These are phyloP conservation scores for Sorex maritimensis DNA, from an alignment of 2,797 vertebrate species.

Conservation along the genomic window DNA sequence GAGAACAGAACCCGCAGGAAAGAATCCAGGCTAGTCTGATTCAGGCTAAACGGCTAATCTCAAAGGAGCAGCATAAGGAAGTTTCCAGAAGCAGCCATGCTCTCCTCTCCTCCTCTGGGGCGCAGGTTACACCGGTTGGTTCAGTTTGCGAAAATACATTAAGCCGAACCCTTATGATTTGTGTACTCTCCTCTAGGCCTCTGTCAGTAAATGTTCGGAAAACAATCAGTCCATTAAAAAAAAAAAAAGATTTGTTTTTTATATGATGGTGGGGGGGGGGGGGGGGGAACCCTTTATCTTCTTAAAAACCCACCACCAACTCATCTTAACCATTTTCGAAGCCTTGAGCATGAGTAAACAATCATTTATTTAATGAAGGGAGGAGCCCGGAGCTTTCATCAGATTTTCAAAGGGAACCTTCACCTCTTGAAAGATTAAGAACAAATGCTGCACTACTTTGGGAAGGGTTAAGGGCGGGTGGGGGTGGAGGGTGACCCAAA, in stretches of 20 bases:
- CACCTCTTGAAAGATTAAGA: conserved; percentile 81
- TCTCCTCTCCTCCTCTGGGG: background rate
- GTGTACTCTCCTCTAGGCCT: background rate
- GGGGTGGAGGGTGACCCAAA: background rate
- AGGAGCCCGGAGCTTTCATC: conserved; percentile 81
- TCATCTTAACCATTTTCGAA: conserved; percentile 68
- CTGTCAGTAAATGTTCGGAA: conserved; percentile 60
- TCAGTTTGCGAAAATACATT: conserved; percentile 69
- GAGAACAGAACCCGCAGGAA: background rate
- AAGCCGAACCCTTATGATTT: background rate
- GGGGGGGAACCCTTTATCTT: conserved; percentile 70
- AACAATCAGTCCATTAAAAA: conserved; percentile 49
- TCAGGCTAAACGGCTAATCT: background rate
- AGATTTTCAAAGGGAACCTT: conserved; percentile 85
- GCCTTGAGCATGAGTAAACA: conserved; percentile 79
- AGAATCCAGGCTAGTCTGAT: background rate
- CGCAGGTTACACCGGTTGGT: conserved; percentile 57
- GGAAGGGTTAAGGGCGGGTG: background rate
- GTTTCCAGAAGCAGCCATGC: conserved; percentile 27
- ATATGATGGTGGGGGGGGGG: background rate
- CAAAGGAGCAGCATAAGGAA: background rate
- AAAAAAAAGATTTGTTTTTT: background rate
- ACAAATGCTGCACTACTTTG: conserved; percentile 72
- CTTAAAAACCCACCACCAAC: conserved; percentile 70
- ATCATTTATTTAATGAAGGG: conserved; percentile 82